These are phyloP conservation scores for Nomada fabriciana DNA, from an alignment of 2,888 invertebrate species.

Conservation along the genomic window DNA sequence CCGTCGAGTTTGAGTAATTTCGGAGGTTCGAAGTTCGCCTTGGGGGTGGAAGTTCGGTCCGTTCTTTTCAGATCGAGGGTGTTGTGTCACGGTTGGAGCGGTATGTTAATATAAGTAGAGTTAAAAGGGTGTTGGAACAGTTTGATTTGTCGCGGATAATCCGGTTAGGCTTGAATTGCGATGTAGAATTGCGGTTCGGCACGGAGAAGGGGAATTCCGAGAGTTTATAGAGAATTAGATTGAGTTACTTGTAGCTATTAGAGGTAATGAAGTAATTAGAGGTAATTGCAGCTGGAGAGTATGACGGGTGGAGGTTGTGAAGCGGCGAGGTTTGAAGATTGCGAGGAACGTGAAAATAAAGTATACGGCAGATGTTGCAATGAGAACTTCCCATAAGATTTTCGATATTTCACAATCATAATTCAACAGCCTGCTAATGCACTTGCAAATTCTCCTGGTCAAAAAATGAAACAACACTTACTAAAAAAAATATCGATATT, in stretches of 20 bases:
- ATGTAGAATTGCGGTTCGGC: background rate
- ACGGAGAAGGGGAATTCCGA: background rate
- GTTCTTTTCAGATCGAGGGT: background rate
- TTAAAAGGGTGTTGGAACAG: slow-evolving; percentile 8
- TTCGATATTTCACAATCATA: too few relatives aligned
- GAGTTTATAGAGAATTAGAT: background rate
- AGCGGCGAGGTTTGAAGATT: background rate
- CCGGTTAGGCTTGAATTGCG: background rate
- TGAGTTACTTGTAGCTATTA: background rate
- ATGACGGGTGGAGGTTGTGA: background rate
- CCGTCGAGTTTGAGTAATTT: slow-evolving; percentile 18
- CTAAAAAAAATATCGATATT: too few relatives aligned
- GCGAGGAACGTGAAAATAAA: background rate
- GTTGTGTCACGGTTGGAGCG: background rate
- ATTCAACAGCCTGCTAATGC: too few relatives aligned
- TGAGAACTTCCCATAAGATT: background rate
- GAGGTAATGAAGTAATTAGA: slow-evolving; percentile 1
- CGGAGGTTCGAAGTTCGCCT: slow-evolving; percentile 43
- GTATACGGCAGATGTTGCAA: background rate
- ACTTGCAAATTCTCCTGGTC: too few relatives aligned
- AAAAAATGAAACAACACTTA: too few relatives aligned
- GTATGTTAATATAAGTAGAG: background rate
- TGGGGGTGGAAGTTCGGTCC: background rate
- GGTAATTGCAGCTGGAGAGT: background rate
- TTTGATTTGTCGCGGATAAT: background rate